Evolutionary conservation across 1,140 invertebrate genomes (phyloP).

Genomic region (Heliconius congener): DNA sequence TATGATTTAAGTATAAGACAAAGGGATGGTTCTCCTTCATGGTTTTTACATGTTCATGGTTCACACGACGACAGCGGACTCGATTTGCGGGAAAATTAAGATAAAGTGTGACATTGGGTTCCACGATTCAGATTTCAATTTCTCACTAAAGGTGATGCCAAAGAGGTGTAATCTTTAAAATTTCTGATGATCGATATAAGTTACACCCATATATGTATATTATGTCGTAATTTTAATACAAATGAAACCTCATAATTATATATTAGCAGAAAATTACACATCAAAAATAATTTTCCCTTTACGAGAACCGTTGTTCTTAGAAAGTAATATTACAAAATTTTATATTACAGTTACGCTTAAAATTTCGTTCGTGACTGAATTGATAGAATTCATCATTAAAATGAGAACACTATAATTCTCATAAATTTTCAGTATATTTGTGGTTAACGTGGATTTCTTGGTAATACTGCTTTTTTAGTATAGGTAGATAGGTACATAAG

Average conservation of each 20-base stretch:
- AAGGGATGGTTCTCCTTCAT: too few species aligned
- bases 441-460: constrained; percentile 13
- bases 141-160: too few species aligned
- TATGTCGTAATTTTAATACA: not conserved
- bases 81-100: too few species aligned
- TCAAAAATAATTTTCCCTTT: not conserved
- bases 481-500: not conserved
- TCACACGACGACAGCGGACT: too few species aligned
- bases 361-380: constrained; percentile 18
- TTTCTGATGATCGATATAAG: too few species aligned
- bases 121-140: too few species aligned
- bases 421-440: constrained; percentile 14
- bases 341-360: constrained; percentile 10
- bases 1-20: too few species aligned
- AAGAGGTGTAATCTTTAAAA: too few species aligned
- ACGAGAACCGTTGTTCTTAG: constrained; percentile 8
- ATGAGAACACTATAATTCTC: constrained; percentile 24
- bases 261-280: not conserved
- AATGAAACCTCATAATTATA: not conserved
- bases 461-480: not conserved
- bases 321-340: constrained; percentile 3
- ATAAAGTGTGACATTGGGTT: too few species aligned
- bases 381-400: constrained; percentile 20
- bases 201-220: too few species aligned
- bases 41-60: too few species aligned